Base-by-base conservation (phyloP, 1,140 invertebrate genomes). In the Pachypeltis micranthus region DNA sequence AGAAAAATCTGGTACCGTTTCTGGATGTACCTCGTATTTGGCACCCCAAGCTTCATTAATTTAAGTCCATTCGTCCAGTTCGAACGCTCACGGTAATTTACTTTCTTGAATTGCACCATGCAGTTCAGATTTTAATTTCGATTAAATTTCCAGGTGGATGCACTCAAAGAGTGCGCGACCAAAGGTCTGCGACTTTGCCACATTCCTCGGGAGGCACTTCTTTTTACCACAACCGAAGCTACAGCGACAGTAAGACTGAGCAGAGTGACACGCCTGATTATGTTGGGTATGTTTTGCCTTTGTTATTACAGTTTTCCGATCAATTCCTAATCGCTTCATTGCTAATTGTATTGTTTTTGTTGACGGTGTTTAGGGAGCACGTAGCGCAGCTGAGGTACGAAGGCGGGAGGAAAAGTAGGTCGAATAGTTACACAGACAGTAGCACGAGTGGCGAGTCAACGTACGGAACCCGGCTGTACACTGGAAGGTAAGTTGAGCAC, bases 371-470 rank as follows among this genome's bases (percentile, higher is more conserved):
- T 39, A 39, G 34, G 34, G 47, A 51, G 23, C 47, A 51, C 12
- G 47, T 51, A 21, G 47, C 47, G 47, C 47, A 51, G 47, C 19
- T 51, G 10, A 10, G 47, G 10, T 51, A 51, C 19, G 34, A 64
- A 1, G 23, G 61, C 19, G 62, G 57, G 14, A 62, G 62, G 24
- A 67, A 67, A 19, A 67, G 62, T 44, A 26, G 67, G 29, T 67
- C 67, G 16, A 67, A 69, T 51, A 70, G 69, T 59, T 79, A 83
- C 64, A 88, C 86, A 16, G 87, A 90, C 70, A 87, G 85, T 0
- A 88, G 85, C 64, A 86, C 84, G 1, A 88, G 85, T 67, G 87
- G 87, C 26, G 86, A 89, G 72, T 88, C 86, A 0, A 67, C 58
- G 44, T 62, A 65, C 29, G 57, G 34, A 19, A 63, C 54, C 19